A percentile compares a stretch with the other conserved stretches of the same genome.
Evolutionary conservation across 2,888 invertebrate genomes (phyloP).

Genomic region (Mimumesa dahlbomi): DNA sequence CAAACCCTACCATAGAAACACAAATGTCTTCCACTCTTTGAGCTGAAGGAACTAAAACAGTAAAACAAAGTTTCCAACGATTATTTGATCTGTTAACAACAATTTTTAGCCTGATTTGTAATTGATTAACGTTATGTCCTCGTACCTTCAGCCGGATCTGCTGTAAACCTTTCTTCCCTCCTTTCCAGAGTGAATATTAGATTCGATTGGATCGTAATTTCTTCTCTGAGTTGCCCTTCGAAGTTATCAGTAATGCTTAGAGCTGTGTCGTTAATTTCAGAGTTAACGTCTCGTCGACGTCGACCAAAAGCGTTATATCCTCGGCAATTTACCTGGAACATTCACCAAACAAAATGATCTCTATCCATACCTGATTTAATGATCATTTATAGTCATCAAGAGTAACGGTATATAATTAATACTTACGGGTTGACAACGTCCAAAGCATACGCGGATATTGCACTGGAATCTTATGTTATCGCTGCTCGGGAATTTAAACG

Average conservation of each 20-base stretch:
- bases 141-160: constrained; percentile 90
- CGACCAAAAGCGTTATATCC: constrained; percentile 95
- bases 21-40: constrained; percentile 91
- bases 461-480: constrained; percentile 97
- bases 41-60: constrained; percentile 81
- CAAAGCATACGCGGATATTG: constrained; percentile 96
- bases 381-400: background rate
- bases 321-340: constrained; percentile 94
- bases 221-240: constrained; percentile 93
- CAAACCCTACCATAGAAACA: constrained; percentile 95
- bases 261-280: constrained; percentile 82
- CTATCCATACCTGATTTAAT: too few relatives aligned
- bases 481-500: constrained; percentile 96
- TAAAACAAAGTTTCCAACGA: too few relatives aligned
- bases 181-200: constrained; percentile 94
- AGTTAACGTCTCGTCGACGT: constrained; percentile 85
- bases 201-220: constrained; percentile 95
- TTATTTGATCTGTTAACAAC: too few relatives aligned
- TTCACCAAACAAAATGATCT: too few relatives aligned
- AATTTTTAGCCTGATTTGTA: too few relatives aligned
- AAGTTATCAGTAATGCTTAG: constrained; percentile 82
- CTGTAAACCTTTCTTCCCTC: constrained; percentile 88
- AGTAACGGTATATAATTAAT: constrained; percentile 1
- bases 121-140: too few relatives aligned
- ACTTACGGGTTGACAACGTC: constrained; percentile 95